Base-by-base conservation (phyloP, 2,113 vertebrate species). In the Heterotilapia buettikoferi region DNA sequence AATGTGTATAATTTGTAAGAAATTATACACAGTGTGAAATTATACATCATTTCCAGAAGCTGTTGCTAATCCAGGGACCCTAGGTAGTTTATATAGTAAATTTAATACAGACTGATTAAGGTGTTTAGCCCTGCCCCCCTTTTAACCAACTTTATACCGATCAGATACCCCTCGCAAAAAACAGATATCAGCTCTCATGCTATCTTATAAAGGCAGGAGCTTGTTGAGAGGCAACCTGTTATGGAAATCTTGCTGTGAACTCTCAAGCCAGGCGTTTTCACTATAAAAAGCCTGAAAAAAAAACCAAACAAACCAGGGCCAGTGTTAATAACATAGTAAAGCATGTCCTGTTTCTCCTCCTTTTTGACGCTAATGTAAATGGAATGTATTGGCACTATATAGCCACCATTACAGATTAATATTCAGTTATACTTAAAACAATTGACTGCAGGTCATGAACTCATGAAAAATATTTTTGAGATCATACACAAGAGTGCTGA, bases 201-300 rank as follows among this genome's bases (percentile, higher is more conserved):
- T 54, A 24, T 24, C 6, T 36, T 63, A 63, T 63, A 31, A 16
- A 61, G 26, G 5, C 50, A 53, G 19, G 50, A n/a, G 16, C 50
- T 19, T 53, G 7, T n/a, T 19, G 2, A 53, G 2, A n/a, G 1
- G 18, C 3, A 0, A 10, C 9, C 9, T 9, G 9, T 53, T 53
- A n/a, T 9, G 0, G 19, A 3, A 53, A 53, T 0, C 50, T 53
- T 52, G 16, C 4, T 6, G 19, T 2, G 52, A 53, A 53, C 19
- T 9, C 0, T n/a, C 9, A 9, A 0, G 9, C 19, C 19, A 9
- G 52, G 18, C 19, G 7, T 29, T 29, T 59, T 59, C 56, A 29
- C 21, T 24, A 0, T 24, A 54, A 21, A 54, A 21, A 54, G 10
- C 52, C 9, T 6, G 52, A n/a, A 9, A 52, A 19, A 5, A 54